A percentile compares a stretch with the other conserved stretches of the same genome.
Conservation (phyloP, 2,113 vertebrate species). For the Tetraodon nigroviridis region DNA sequence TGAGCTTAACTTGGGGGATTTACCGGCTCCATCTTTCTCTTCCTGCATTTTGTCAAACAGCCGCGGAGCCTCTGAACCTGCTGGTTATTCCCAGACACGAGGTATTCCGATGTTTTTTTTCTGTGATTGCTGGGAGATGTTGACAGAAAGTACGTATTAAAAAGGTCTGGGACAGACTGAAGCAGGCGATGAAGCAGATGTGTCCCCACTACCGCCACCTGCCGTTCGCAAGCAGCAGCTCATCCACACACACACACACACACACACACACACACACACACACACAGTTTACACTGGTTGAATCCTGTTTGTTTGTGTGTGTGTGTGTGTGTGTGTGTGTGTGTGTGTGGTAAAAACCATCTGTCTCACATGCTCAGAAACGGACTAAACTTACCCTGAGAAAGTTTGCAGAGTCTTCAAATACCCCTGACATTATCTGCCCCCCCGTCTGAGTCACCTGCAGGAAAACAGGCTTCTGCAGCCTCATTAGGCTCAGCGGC, state of each 20-base stretch:
- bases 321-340: too few relatives aligned
- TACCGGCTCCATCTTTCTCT: constrained; percentile 47
- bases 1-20: constrained; percentile 71
- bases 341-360: too few relatives aligned
- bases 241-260: constrained; percentile 2
- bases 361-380: too few relatives aligned
- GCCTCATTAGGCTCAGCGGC: constrained; percentile 5
- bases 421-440: neutral
- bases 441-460: constrained; percentile 1
- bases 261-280: too few relatives aligned
- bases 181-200: neutral
- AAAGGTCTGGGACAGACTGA: neutral
- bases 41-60: constrained; percentile 47
- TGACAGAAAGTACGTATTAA: neutral
- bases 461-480: neutral
- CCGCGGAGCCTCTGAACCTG: constrained; percentile 30
- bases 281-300: too few relatives aligned
- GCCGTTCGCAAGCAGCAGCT: constrained; percentile 72
- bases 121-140: constrained; percentile 30
- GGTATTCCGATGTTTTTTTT: constrained; percentile 24
- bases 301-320: too few relatives aligned
- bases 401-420: neutral
- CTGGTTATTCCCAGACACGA: constrained; percentile 37
- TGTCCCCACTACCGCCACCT: constrained; percentile 73
- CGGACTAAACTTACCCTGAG: too few relatives aligned